A percentile compares a stretch with the other conserved stretches of the same genome.
Conservation (phyloP, 2,113 vertebrate genomes). For the Theristicus caerulescens region DNA sequence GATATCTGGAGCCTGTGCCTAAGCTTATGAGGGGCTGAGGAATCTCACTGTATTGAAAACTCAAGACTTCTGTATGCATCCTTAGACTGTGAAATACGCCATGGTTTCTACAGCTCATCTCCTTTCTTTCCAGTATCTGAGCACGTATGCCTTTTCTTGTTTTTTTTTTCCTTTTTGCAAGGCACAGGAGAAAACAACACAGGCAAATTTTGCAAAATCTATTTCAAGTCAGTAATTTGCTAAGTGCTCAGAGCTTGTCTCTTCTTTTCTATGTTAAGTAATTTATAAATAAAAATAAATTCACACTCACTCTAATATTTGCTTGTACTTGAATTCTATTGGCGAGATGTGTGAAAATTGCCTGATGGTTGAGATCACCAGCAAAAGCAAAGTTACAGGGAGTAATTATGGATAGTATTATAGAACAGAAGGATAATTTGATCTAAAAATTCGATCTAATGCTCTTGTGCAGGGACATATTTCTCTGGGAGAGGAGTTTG, state of each 20-base stretch:
- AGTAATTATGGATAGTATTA: slow-evolving; percentile 64
- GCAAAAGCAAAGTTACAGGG: slow-evolving; percentile 66
- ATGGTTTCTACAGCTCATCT: neutral
- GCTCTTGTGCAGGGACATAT: slow-evolving; percentile 36
- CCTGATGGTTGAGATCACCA: slow-evolving; percentile 68
- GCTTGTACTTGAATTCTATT: slow-evolving; percentile 61
- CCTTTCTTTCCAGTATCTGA: neutral
- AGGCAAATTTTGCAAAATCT: slow-evolving; percentile 28
- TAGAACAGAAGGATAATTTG: slow-evolving; percentile 70
- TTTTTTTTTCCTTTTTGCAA: neutral
- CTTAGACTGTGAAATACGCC: neutral
- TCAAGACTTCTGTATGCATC: neutral
- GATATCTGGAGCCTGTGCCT: neutral
- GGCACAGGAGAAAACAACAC: neutral
- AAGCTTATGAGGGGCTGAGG: neutral
- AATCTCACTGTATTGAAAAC: neutral
- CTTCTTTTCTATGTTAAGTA: slow-evolving; percentile 36
- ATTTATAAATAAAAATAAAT: slow-evolving; percentile 68
- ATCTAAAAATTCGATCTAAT: slow-evolving; percentile 72
- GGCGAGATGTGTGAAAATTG: slow-evolving; percentile 68
- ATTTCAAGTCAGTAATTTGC: slow-evolving; percentile 51
- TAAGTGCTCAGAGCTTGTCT: slow-evolving; percentile 26
- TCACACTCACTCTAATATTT: slow-evolving; percentile 63
- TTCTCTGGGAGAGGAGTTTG: slow-evolving; percentile 52
- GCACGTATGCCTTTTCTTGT: neutral